phyloP scores from a whole-genome alignment of 2,113 vertebrate genomes.

The Coracopsis vasa region DNA sequence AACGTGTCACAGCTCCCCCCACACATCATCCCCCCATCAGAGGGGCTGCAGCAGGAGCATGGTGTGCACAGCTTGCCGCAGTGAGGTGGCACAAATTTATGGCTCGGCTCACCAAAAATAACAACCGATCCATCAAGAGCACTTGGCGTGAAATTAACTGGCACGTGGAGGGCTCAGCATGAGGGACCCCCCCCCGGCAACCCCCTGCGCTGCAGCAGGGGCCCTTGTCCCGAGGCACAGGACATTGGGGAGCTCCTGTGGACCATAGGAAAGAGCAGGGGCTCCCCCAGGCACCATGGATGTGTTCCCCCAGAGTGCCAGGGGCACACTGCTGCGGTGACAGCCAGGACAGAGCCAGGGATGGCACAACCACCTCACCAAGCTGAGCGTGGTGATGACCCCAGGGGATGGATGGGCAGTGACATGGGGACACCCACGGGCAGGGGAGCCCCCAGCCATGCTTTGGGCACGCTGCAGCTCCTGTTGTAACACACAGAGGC shows the following conservation, averaged over 20 bases:
- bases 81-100: constrained; percentile 79
- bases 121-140: constrained; percentile 82
- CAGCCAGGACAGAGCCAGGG: not conserved
- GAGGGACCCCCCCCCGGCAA: fast-evolving
- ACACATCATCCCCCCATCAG: not conserved
- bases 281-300: not conserved
- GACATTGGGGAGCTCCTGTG: fast-evolving
- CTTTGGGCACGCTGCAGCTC: not conserved
- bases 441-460: fast-evolving
- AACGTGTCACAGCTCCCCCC: fast-evolving
- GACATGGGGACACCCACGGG: not conserved
- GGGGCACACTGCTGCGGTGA: fast-evolving
- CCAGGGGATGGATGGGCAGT: not conserved
- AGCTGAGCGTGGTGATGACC: fast-evolving
- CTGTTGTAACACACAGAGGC: fast-evolving
- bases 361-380: fast-evolving
- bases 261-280: fast-evolving
- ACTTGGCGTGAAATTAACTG: constrained; percentile 81
- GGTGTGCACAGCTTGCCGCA: constrained; percentile 67
- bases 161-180: constrained; percentile 45
- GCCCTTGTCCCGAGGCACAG: fast-evolving
- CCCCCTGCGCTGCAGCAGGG: not conserved
- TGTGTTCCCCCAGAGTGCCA: fast-evolving
- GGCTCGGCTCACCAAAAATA: constrained; percentile 82
- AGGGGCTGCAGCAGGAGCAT: not conserved